Conservation (phyloP, 1,140 invertebrate species). For the Drosophila lini region DNA sequence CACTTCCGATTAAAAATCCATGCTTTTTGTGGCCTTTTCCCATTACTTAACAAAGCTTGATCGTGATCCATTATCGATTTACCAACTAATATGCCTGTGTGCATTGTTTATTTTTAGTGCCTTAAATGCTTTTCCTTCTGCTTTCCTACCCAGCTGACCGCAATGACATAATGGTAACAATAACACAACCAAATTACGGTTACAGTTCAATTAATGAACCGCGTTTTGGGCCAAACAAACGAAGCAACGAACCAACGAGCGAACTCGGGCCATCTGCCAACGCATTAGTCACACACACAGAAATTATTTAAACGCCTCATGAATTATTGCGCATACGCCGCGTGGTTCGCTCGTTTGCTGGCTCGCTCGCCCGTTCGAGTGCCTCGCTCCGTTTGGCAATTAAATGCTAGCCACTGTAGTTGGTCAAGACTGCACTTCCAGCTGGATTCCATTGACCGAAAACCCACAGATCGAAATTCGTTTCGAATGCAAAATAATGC, state of each 20-base stretch:
- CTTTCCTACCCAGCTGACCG: conserved; percentile 32
- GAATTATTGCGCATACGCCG: conserved; percentile 78
- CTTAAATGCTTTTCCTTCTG: conserved; percentile 23
- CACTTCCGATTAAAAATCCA: conserved; percentile 14
- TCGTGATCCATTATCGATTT: conserved; percentile 48
- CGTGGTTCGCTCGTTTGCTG: conserved; percentile 43
- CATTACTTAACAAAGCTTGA: conserved; percentile 39
- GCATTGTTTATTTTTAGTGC: conserved; percentile 32
- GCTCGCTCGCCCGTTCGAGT: conserved; percentile 14
- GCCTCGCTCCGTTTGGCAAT: conserved; percentile 59
- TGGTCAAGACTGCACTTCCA: conserved; percentile 54
- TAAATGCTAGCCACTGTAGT: conserved; percentile 58
- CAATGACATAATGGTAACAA: conserved; percentile 75
- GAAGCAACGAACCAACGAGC: conserved; percentile 10
- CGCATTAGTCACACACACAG: conserved; percentile 63
- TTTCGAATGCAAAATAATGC: conserved; percentile 76
- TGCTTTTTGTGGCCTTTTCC: conserved; percentile 4
- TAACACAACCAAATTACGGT: conserved; percentile 58
- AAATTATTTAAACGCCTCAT: conserved; percentile 77
- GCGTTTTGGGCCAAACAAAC: conserved; percentile 49
- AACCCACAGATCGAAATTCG: conserved; percentile 53
- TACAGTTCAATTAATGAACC: conserved; percentile 75
- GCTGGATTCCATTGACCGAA: conserved; percentile 47
- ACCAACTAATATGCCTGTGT: conserved; percentile 37
- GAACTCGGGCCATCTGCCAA: conserved; percentile 44